Base-by-base conservation (phyloP, 2,888 invertebrate genomes). In the Beris chalybata region DNA sequence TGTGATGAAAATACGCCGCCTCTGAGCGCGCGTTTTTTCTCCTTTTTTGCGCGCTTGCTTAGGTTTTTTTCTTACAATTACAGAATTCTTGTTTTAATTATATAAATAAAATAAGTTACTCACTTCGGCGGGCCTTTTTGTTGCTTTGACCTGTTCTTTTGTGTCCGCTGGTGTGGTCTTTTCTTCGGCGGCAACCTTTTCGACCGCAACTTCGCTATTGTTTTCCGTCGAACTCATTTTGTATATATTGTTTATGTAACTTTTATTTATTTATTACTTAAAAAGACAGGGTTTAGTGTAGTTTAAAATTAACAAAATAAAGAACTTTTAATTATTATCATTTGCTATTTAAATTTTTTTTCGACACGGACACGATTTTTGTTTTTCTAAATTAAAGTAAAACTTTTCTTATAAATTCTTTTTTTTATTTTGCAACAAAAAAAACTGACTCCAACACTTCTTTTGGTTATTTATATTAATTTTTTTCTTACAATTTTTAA, bases 71-170 rank as follows among this genome's bases (percentile, higher is more conserved):
- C 22, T 22, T 38, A 38, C 38, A 38, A 38, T 38, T 38, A 7
- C 38, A 38, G 3, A 3, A 48, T 56, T 56, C 31, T 56, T 31
- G 9, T 38, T 38, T 7, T 9, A 38, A 38, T 45, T 48, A 13
- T 48, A 22, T 45, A 65, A 63, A 22, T 50, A 32, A 64, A 48
- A 44, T 11, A 22, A 54, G 59, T 56, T 73, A 86, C 89, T 88
- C 82, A 91, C 90, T 85, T 91, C 90, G 75, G 90, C 88, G 82
- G 89, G 86, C 84, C 91, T 86, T 83, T 91, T 91, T 81, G 88
- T 88, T 81, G 88, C 90, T 84, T 91, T 90, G 73, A 89, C 83
- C 69, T 75, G 74, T 77, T 86, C 85, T 82, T 87, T 87, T 69
- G 84, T 84, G 15, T 66, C 67, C 59, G 64, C 65, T 70, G 77